Evolutionary conservation across 2,888 invertebrate genomes (phyloP).

Genomic region (Hartigia nigra): DNA sequence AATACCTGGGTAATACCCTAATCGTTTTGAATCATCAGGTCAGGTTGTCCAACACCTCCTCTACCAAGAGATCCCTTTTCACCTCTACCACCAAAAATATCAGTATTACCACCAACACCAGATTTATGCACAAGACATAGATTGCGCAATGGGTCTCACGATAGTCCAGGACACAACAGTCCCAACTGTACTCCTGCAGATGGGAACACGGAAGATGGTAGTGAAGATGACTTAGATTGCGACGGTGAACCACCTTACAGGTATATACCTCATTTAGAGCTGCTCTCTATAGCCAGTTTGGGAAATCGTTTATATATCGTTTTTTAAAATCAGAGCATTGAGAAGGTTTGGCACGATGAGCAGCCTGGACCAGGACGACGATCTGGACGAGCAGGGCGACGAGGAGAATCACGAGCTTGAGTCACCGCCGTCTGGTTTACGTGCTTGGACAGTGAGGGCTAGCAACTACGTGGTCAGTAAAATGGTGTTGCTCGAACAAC

Average conservation of each 20-base stretch:
- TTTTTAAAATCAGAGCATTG: slow-evolving; percentile 49
- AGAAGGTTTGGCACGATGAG: slow-evolving; percentile 66
- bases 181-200: slow-evolving; percentile 58
- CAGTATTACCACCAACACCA: slow-evolving; percentile 81
- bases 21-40: slow-evolving; percentile 40
- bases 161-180: slow-evolving; percentile 58
- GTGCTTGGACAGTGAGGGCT: slow-evolving; percentile 84
- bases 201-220: slow-evolving; percentile 62
- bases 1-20: background rate
- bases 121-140: slow-evolving; percentile 65
- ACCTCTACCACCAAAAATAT: slow-evolving; percentile 74
- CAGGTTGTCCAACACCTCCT: slow-evolving; percentile 60
- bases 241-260: slow-evolving; percentile 67
- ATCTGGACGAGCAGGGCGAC: slow-evolving; percentile 53
- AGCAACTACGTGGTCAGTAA: slow-evolving; percentile 86
- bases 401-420: slow-evolving; percentile 57
- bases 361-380: slow-evolving; percentile 64
- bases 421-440: slow-evolving; percentile 68
- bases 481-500: slow-evolving; percentile 77
- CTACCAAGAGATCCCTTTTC: slow-evolving; percentile 64
- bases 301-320: background rate
- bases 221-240: slow-evolving; percentile 63
- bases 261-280: slow-evolving; percentile 30
- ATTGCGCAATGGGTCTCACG: slow-evolving; percentile 51
- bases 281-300: background rate